Evolutionary conservation across 2,888 invertebrate species (phyloP).

Genomic region (Drosophila hamatofila): DNA sequence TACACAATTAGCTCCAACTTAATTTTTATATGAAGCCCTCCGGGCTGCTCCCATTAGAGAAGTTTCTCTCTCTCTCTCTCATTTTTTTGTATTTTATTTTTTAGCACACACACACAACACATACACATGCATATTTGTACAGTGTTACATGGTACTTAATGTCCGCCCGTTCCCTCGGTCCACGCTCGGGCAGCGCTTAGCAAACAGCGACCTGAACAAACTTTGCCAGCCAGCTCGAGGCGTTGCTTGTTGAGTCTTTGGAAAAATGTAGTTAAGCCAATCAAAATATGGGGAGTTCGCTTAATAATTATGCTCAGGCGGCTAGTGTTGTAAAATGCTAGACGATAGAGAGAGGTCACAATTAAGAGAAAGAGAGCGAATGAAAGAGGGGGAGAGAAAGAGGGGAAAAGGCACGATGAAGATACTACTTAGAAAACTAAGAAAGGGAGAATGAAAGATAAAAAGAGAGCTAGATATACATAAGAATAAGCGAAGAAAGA

Average conservation of each 20-base stretch:
- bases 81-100: not conserved
- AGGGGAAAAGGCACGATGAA: too few species aligned
- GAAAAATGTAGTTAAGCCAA: conserved; percentile 9
- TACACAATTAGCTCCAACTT: conserved; percentile 20
- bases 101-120: not conserved
- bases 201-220: conserved; percentile 19
- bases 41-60: conserved; percentile 3
- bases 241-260: conserved; percentile 12
- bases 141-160: conserved; percentile 15
- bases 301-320: conserved; percentile 3
- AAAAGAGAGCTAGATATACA: too few species aligned
- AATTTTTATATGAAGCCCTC: conserved; percentile 8
- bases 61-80: too few species aligned
- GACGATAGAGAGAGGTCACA: not conserved
- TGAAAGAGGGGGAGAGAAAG: not conserved
- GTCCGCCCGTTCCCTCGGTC: not conserved
- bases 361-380: not conserved
- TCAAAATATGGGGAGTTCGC: conserved; percentile 7
- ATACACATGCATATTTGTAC: not conserved
- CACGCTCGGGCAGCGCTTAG: not conserved
- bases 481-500: too few species aligned
- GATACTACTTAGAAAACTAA: too few species aligned
- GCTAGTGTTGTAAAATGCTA: not conserved
- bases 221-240: conserved; percentile 10
- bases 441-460: too few species aligned